Base-by-base conservation (phyloP, 2,888 invertebrate species). In the Sesia bembeciformis region DNA sequence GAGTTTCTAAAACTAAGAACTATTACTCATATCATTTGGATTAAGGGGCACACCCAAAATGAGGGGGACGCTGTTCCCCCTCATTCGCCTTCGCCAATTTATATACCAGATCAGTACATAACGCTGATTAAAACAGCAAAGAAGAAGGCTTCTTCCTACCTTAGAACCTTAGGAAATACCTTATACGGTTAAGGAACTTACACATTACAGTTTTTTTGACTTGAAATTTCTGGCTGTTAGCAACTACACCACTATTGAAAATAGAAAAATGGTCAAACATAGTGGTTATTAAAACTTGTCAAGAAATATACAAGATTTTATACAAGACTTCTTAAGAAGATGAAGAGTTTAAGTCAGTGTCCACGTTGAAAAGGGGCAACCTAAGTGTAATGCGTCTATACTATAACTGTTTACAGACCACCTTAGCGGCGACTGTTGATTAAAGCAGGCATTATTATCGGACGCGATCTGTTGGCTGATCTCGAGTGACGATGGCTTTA, bases 41-140 rank as follows among this genome's bases (percentile, higher is more conserved):
- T 66, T 38, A 62, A 63, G 52, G 65, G 68, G 43, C 68, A 68
- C 52, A 62, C 64, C 0, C 67, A 68, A 60, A 72, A 70, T 57
- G 67, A 68, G 51, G 68, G 65, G 1, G 68, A n/a, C n/a, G n/a
- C n/a, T n/a, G n/a, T n/a, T n/a, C n/a, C n/a, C n/a, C n/a, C n/a
- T n/a, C n/a, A n/a, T n/a, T n/a, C n/a, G n/a, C n/a, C n/a, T n/a
- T 60, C 62, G 40, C 63, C 67, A 4, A 64, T 68, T 57, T 70
- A 60, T 62, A 60, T 63, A 6, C 68, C 70, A 42, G 60, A 59
- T 49, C 63, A 70, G 58, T 68, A 72, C 54, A 63, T 70, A 53
- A 63, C 65, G 52, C 58, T 69, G 50, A 65, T 61, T 8, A 60
- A 56, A 59, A 58, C 58, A n/a, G 58, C 62, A 49, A 57, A 54